Conservation (phyloP, 2,888 invertebrate species). For the Chironomus riparius region DNA sequence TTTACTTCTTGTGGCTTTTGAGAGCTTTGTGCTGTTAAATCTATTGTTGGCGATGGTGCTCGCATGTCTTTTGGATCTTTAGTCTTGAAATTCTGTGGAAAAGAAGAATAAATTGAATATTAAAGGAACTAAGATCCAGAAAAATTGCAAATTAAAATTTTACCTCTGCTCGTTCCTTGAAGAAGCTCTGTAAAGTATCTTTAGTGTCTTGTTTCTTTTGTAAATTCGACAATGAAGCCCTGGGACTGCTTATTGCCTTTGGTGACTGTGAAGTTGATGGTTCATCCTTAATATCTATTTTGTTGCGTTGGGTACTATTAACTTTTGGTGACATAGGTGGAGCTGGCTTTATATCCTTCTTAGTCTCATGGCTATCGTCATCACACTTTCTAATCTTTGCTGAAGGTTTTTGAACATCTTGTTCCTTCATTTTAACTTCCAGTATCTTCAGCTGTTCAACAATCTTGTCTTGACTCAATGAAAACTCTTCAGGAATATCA, state of each 20-base stretch:
- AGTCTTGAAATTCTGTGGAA: conserved; percentile 10
- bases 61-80: conserved; percentile 21
- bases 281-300: too few relatives aligned
- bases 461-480: conserved; percentile 47
- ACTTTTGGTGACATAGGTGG: neutral
- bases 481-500: conserved; percentile 48
- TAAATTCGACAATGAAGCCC: neutral
- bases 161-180: conserved; percentile 3
- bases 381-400: conserved; percentile 38
- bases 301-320: too few relatives aligned
- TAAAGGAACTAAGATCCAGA: too few relatives aligned
- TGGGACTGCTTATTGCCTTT: neutral
- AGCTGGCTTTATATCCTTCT: conserved; percentile 28
- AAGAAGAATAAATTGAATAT: too few relatives aligned
- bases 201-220: conserved; percentile 26
- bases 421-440: neutral
- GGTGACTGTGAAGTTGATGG: too few relatives aligned
- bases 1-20: neutral
- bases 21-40: conserved; percentile 1
- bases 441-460: conserved; percentile 53
- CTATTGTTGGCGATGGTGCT: conserved; percentile 14
- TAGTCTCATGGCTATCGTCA: conserved; percentile 31
- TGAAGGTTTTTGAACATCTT: conserved; percentile 33
- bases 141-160: too few relatives aligned
- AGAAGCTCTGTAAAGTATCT: neutral